These are phyloP conservation scores for Phyllopteryx taeniolatus DNA, from an alignment of 2,113 vertebrate genomes.

Conservation along the genomic window DNA sequence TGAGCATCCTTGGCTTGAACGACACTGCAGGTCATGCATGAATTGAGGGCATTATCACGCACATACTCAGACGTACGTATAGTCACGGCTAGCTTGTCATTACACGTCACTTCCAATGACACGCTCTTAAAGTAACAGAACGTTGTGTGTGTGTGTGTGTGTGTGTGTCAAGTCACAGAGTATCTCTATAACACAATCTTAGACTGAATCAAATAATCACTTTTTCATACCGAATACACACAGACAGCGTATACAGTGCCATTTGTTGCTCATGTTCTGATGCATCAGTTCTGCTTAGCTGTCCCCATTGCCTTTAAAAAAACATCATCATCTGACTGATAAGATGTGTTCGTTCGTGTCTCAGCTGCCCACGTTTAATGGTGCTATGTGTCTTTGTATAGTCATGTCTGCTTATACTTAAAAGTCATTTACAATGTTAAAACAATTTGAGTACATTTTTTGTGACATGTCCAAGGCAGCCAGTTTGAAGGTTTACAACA, in stretches of 20 bases:
- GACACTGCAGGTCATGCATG: slow-evolving; percentile 35
- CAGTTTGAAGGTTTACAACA: too few species aligned
- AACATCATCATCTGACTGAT: slow-evolving; percentile 72
- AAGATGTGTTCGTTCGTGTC: slow-evolving; percentile 38
- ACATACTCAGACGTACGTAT: slow-evolving; percentile 31
- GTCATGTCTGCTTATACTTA: not conserved
- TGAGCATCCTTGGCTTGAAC: slow-evolving; percentile 42
- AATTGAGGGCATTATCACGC: slow-evolving; percentile 27
- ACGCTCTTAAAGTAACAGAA: slow-evolving; percentile 36
- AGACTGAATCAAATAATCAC: slow-evolving; percentile 54
- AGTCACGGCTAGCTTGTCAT: slow-evolving; percentile 38
- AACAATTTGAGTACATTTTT: too few species aligned
- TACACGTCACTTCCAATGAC: slow-evolving; percentile 55
- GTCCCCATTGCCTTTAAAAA: slow-evolving; percentile 66
- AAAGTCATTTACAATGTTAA: too few species aligned
- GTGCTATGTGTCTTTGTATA: slow-evolving; percentile 2
- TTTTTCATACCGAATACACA: slow-evolving; percentile 44
- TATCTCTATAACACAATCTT: slow-evolving; percentile 53
- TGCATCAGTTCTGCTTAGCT: slow-evolving; percentile 65
- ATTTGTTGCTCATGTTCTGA: slow-evolving; percentile 69
- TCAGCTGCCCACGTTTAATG: not conserved
- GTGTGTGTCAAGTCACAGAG: slow-evolving; percentile 48
- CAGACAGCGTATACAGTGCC: slow-evolving; percentile 49
- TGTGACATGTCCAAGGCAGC: too few species aligned
- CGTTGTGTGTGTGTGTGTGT: slow-evolving; percentile 5